These are phyloP conservation scores for Tauraco hartlaubi DNA, from an alignment of 2,797 vertebrate genomes.

Conservation along the genomic window DNA sequence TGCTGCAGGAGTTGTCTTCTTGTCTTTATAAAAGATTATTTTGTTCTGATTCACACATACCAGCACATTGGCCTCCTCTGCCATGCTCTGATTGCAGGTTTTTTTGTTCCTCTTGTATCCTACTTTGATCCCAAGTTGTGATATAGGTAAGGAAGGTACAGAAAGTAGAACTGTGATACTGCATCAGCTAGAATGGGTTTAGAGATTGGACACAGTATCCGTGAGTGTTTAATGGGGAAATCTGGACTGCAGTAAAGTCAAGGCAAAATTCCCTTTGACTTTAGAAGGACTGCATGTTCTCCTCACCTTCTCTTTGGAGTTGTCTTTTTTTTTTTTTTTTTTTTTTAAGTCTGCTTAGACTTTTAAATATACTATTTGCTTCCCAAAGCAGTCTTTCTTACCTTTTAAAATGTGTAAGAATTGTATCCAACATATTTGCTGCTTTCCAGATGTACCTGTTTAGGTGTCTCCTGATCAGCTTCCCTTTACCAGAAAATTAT, in stretches of 20 bases:
- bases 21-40: background rate
- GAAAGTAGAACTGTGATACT: background rate
- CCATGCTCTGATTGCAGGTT: background rate
- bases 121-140: background rate
- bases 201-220: background rate
- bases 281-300: background rate
- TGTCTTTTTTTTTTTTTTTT: background rate
- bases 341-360: background rate
- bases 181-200: background rate
- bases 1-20: background rate
- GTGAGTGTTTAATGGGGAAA: background rate
- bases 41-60: background rate
- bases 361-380: background rate
- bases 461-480: background rate
- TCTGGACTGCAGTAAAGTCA: background rate
- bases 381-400: background rate
- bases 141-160: background rate
- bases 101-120: background rate
- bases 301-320: background rate
- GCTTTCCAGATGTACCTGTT: background rate
- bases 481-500: background rate
- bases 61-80: background rate
- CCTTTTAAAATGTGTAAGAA: background rate
- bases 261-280: background rate
- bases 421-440: background rate